Evolutionary conservation across 2,113 vertebrate genomes (phyloP).

Genomic region (Tragelaphus scriptus): DNA sequence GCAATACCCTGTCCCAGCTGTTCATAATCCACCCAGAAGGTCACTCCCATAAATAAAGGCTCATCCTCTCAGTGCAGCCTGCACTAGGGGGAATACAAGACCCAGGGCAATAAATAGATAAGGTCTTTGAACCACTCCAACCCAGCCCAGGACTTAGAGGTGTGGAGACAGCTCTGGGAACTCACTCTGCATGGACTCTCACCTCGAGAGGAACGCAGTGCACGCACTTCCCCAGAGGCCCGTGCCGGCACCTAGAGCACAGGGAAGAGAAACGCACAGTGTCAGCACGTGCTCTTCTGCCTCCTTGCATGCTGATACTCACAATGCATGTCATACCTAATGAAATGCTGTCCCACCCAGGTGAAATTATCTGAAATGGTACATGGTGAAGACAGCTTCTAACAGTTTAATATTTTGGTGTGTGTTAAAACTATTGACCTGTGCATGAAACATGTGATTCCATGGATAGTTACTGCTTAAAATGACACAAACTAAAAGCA

Average conservation of each 20-base stretch:
- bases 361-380: not conserved
- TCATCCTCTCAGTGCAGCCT: not conserved
- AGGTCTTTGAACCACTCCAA: not conserved
- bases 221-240: conserved; percentile 95
- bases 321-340: rapidly evolving
- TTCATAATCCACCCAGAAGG: not conserved
- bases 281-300: not conserved
- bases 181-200: conserved; percentile 48
- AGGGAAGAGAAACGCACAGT: not conserved
- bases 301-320: rapidly evolving
- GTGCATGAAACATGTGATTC: not conserved
- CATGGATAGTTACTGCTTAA: not conserved
- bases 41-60: not conserved
- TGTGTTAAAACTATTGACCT: not conserved
- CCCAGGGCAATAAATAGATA: not conserved
- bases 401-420: not conserved
- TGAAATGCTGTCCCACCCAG: not conserved
- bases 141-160: not conserved
- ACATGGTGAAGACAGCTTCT: not conserved
- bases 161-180: rapidly evolving
- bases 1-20: not conserved
- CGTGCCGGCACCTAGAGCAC: conserved; percentile 90
- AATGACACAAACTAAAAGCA: not conserved
- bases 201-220: conserved; percentile 98
- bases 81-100: not conserved